These are phyloP conservation scores for Acomys russatus DNA, from an alignment of 2,797 vertebrate species.

Conservation along the genomic window DNA sequence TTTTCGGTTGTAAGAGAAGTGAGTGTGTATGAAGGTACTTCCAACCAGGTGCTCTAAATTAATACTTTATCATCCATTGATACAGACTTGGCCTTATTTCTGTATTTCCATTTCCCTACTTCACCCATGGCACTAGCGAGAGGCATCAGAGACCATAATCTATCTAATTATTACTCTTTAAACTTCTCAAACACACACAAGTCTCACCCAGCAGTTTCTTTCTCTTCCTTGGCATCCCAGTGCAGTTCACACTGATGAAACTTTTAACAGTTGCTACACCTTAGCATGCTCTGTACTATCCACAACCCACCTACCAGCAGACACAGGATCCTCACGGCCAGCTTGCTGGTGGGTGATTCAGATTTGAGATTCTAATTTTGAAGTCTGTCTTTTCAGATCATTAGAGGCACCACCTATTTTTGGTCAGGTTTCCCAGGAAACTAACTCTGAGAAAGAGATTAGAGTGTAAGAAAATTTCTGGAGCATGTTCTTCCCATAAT, in stretches of 20 bases:
- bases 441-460: constrained; percentile 43
- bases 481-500: background rate
- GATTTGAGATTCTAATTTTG: constrained; percentile 68
- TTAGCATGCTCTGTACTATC: background rate
- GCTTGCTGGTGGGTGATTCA: constrained; percentile 69
- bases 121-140: background rate
- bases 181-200: background rate
- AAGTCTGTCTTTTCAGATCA: constrained; percentile 52
- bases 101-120: constrained; percentile 3
- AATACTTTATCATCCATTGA: background rate
- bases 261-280: background rate
- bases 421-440: constrained; percentile 72
- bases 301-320: constrained; percentile 10
- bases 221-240: background rate
- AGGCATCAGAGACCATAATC: background rate
- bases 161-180: background rate
- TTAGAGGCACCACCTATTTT: constrained; percentile 64
- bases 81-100: background rate
- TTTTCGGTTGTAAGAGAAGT: background rate
- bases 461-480: constrained; percentile 47
- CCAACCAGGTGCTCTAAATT: background rate
- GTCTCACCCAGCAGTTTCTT: background rate
- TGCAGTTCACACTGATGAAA: background rate
- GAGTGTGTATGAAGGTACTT: background rate
- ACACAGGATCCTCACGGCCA: constrained; percentile 30